Conservation (phyloP, 2,797 vertebrate species). For the Gallirallus australis region DNA sequence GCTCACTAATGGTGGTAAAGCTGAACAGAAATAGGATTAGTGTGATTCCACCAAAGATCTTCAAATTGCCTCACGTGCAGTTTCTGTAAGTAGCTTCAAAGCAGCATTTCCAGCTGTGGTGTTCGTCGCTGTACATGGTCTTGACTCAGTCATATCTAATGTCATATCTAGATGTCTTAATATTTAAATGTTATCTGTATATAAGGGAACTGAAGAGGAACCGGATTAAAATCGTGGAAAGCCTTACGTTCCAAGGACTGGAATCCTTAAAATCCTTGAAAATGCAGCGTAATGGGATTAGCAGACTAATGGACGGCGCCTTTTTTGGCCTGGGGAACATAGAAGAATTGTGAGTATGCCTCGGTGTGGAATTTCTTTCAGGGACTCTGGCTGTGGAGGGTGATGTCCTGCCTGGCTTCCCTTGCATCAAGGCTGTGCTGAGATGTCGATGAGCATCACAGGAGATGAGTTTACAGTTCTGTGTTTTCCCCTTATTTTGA, state of each 20-base stretch:
- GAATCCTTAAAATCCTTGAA: constrained; percentile 94
- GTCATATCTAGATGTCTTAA: neutral
- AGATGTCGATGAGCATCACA: neutral
- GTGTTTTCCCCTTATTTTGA: neutral
- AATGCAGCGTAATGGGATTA: constrained; percentile 95
- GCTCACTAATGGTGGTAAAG: constrained; percentile 91
- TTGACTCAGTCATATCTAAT: neutral
- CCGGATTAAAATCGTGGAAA: constrained; percentile 94
- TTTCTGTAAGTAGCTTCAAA: constrained; percentile 88
- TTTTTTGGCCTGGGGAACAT: constrained; percentile 97
- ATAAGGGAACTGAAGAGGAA: constrained; percentile 95
- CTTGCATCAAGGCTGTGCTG: neutral
- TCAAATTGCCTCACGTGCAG: constrained; percentile 92
- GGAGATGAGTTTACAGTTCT: neutral
- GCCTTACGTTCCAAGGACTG: constrained; percentile 95
- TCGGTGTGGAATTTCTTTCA: neutral
- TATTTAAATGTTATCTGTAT: neutral
- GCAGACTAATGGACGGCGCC: constrained; percentile 94
- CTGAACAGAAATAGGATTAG: constrained; percentile 94
- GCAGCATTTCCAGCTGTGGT: neutral
- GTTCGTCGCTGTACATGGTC: neutral
- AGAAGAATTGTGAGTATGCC: constrained; percentile 93
- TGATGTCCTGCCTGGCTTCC: neutral
- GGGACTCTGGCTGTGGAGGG: neutral
- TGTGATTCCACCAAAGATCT: constrained; percentile 90